These are phyloP conservation scores for Hyposmocoma kahamanoa DNA, from an alignment of 1,140 invertebrate species.

Conservation along the genomic window DNA sequence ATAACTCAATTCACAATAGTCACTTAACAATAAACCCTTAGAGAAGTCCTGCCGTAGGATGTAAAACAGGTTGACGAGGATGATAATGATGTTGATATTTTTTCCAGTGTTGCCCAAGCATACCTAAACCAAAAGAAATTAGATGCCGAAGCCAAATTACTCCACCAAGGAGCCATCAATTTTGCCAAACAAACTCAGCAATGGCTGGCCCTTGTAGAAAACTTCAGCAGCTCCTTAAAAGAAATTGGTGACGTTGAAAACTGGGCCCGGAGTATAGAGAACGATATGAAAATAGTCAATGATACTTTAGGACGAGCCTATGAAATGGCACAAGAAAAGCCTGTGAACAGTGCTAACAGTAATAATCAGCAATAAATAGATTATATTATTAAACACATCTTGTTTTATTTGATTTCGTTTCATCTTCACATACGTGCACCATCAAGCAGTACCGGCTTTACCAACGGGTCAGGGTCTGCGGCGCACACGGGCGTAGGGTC, in stretches of 20 bases:
- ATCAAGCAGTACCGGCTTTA: too few species aligned
- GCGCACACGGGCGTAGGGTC: too few species aligned
- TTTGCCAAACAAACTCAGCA: slow-evolving; percentile 98
- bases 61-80: too few species aligned
- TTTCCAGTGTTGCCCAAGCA: slow-evolving; percentile 90
- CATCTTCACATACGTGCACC: too few species aligned
- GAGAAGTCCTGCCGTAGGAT: too few species aligned
- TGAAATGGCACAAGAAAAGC: slow-evolving; percentile 80
- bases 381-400: too few species aligned
- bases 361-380: slow-evolving; percentile 24
- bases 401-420: too few species aligned
- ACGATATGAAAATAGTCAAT: slow-evolving; percentile 95
- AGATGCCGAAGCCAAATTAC: slow-evolving; percentile 96
- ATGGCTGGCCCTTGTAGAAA: slow-evolving; percentile 95
- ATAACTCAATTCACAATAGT: too few species aligned
- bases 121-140: slow-evolving; percentile 98
- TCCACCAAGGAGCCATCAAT: slow-evolving; percentile 95
- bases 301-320: slow-evolving; percentile 96
- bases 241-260: slow-evolving; percentile 99
- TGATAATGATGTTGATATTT: slow-evolving; percentile 12
- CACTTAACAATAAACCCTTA: too few species aligned
- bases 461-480: too few species aligned
- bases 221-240: slow-evolving; percentile 96
- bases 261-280: slow-evolving; percentile 97
- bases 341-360: slow-evolving; percentile 24